These are phyloP conservation scores for Argentina silus DNA, from an alignment of 2,797 vertebrate genomes.

Conservation along the genomic window DNA sequence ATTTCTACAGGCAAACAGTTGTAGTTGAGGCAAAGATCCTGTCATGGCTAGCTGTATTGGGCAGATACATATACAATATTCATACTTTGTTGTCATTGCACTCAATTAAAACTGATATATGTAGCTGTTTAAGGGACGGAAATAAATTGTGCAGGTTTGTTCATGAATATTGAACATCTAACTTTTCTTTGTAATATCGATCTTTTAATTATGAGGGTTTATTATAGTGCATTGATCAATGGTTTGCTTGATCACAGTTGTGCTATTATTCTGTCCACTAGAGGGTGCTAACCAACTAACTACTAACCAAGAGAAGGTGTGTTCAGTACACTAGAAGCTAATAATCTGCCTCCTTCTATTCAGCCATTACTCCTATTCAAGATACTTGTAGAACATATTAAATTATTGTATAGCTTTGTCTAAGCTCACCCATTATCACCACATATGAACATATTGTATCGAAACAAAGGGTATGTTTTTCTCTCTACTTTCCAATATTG, in stretches of 20 bases:
- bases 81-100: background rate
- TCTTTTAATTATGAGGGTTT: background rate
- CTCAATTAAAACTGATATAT: background rate
- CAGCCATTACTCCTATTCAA: too few species aligned
- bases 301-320: conserved; percentile 9
- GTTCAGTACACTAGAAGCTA: too few species aligned
- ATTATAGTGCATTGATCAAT: background rate
- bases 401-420: background rate
- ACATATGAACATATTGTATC: background rate
- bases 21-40: background rate
- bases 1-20: background rate
- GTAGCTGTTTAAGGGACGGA: too few species aligned
- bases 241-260: background rate
- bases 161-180: too few species aligned
- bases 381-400: background rate
- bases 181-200: background rate
- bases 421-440: background rate
- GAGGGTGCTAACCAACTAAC: too few species aligned
- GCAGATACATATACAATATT: too few species aligned
- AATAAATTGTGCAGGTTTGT: too few species aligned
- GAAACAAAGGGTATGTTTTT: too few species aligned
- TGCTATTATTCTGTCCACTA: conserved; percentile 25
- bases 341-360: too few species aligned
- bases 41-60: background rate
- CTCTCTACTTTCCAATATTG: too few species aligned